phyloP scores from a whole-genome alignment of 1,140 invertebrate species.

The Cataglyphis hispanica region DNA sequence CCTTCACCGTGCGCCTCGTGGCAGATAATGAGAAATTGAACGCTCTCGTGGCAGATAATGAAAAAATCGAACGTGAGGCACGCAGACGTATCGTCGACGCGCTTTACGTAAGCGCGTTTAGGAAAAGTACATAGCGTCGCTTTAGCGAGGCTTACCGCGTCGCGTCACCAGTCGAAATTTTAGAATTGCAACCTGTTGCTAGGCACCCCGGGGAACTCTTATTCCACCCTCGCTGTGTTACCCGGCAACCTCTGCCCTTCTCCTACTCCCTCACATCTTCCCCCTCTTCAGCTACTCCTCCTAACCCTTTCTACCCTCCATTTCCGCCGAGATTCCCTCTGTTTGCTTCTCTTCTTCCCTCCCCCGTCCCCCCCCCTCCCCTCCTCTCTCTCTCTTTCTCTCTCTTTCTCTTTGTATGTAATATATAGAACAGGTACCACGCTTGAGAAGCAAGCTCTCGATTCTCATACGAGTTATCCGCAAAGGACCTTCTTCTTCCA shows the following conservation, averaged over 20 bases:
- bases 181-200: slow-evolving; percentile 85
- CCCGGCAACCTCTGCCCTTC: slow-evolving; percentile 67
- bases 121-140: background rate
- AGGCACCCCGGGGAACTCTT: slow-evolving; percentile 83
- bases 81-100: background rate
- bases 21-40: slow-evolving; percentile 25
- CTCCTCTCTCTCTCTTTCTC: background rate
- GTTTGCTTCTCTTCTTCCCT: slow-evolving; percentile 24
- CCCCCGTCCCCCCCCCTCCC: background rate
- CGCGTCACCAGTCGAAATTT: slow-evolving; percentile 75
- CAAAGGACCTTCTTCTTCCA: background rate
- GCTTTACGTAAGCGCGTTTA: slow-evolving; percentile 22
- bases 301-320: background rate
- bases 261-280: background rate
- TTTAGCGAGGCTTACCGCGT: slow-evolving; percentile 37
- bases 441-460: background rate
- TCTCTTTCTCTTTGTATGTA: background rate
- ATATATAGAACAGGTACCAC: background rate
- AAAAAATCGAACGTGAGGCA: slow-evolving; percentile 8
- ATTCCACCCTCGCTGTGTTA: slow-evolving; percentile 75
- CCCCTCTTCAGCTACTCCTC: background rate
- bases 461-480: background rate
- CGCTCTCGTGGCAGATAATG: slow-evolving; percentile 9
- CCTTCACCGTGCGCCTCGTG: background rate
- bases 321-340: slow-evolving; percentile 47